Conservation (phyloP, 23 tunicate genomes). For the Pegea sp. region DNA sequence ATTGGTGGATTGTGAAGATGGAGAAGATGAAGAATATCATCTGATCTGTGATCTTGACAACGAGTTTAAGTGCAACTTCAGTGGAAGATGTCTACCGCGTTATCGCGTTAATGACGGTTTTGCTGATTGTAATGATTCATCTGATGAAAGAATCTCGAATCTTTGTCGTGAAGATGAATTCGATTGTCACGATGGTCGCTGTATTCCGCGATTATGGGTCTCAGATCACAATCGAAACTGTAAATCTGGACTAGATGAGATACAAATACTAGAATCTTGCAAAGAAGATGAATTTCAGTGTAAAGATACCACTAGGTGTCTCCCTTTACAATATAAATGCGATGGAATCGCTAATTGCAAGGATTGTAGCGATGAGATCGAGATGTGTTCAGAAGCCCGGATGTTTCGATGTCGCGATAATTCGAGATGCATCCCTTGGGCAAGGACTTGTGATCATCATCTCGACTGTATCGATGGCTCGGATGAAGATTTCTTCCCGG, state of each 20-base stretch:
- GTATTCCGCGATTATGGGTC: background rate
- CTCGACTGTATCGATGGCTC: conserved; percentile 8
- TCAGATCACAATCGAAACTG: too few relatives aligned
- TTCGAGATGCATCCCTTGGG: background rate
- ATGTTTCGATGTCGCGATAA: too few relatives aligned
- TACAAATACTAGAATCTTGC: too few relatives aligned
- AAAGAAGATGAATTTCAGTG: background rate
- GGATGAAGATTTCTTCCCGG: conserved; percentile 14
- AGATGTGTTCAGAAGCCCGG: too few relatives aligned
- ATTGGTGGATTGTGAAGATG: background rate
- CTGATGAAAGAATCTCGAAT: too few relatives aligned
- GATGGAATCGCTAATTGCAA: background rate
- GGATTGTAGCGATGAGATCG: background rate
- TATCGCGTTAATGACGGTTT: background rate
- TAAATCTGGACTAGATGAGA: too few relatives aligned
- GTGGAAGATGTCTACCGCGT: background rate
- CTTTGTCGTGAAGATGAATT: too few relatives aligned
- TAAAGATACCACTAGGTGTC: background rate
- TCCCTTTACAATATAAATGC: background rate
- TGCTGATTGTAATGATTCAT: background rate
- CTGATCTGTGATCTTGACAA: background rate
- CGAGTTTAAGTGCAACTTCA: background rate
- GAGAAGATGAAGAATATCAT: too few relatives aligned
- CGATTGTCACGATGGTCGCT: background rate
- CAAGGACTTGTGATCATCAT: conserved; percentile 6